Percentiles rank a stretch among this genome's conserved stretches.
Conservation (phyloP, 2,888 invertebrate genomes). For the Monochamus alternatus region DNA sequence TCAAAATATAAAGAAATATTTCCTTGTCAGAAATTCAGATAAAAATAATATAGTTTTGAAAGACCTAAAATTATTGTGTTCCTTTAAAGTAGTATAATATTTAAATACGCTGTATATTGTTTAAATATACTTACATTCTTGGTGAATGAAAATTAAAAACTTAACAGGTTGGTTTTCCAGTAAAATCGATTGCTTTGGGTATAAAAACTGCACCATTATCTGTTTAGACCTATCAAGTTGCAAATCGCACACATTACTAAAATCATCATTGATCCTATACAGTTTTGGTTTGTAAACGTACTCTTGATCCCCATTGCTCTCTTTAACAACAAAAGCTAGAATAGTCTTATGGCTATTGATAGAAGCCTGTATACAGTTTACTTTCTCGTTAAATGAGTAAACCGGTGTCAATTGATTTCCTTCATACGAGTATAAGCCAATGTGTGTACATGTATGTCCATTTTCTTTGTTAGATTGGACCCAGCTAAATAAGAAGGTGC, state of each 20-base stretch:
- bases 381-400: slow-evolving; percentile 76
- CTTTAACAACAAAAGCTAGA: slow-evolving; percentile 78
- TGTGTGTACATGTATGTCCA: slow-evolving; percentile 60
- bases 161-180: slow-evolving; percentile 74
- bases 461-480: slow-evolving; percentile 56
- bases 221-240: slow-evolving; percentile 79
- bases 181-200: slow-evolving; percentile 72
- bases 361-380: slow-evolving; percentile 86
- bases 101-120: too few relatives aligned
- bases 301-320: slow-evolving; percentile 61
- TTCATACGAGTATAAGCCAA: slow-evolving; percentile 78
- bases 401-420: slow-evolving; percentile 76
- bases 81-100: background rate
- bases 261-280: slow-evolving; percentile 73
- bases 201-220: slow-evolving; percentile 86
- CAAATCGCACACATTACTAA: slow-evolving; percentile 67
- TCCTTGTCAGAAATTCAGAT: too few relatives aligned
- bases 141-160: slow-evolving; percentile 83
- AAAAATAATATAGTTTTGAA: too few relatives aligned
- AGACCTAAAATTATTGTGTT: background rate
- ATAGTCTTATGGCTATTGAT: slow-evolving; percentile 79
- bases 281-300: slow-evolving; percentile 78
- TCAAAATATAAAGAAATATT: background rate
- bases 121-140: slow-evolving; percentile 75
- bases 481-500: slow-evolving; percentile 83